These are phyloP conservation scores for Drosophila anomelani DNA, from an alignment of 2,888 invertebrate species.

Conservation along the genomic window DNA sequence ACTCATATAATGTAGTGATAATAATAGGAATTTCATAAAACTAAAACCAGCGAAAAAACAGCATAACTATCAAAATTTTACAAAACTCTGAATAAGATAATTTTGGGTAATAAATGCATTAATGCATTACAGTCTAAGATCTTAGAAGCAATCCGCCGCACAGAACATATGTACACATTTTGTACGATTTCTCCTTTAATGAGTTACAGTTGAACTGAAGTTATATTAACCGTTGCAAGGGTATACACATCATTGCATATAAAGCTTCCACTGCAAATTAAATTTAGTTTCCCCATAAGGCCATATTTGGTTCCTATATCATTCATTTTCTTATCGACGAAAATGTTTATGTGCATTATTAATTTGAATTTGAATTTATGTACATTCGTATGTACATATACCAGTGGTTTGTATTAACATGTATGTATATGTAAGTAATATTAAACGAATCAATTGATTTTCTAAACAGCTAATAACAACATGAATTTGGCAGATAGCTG, in stretches of 20 bases:
- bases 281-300: slow-evolving; percentile 7
- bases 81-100: not conserved
- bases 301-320: not conserved
- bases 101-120: not conserved
- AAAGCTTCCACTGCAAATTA: slow-evolving; percentile 5
- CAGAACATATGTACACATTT: not conserved
- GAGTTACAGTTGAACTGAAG: not conserved
- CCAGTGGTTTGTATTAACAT: not conserved
- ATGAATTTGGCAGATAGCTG: not conserved
- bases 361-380: not conserved
- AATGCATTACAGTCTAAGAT: not conserved
- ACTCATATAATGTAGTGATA: not conserved
- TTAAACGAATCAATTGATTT: not conserved
- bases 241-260: slow-evolving; percentile 10
- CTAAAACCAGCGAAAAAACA: not conserved
- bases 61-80: not conserved
- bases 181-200: not conserved
- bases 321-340: not conserved
- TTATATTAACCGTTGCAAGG: not conserved
- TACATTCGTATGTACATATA: not conserved
- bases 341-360: not conserved
- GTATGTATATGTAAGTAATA: not conserved
- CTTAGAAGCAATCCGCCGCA: too few relatives aligned
- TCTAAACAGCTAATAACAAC: not conserved
- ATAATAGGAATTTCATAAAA: not conserved